Percentiles rank a stretch among this genome's conserved stretches.
phyloP scores from a whole-genome alignment of 2,113 vertebrate genomes.

The Aix galericulata region DNA sequence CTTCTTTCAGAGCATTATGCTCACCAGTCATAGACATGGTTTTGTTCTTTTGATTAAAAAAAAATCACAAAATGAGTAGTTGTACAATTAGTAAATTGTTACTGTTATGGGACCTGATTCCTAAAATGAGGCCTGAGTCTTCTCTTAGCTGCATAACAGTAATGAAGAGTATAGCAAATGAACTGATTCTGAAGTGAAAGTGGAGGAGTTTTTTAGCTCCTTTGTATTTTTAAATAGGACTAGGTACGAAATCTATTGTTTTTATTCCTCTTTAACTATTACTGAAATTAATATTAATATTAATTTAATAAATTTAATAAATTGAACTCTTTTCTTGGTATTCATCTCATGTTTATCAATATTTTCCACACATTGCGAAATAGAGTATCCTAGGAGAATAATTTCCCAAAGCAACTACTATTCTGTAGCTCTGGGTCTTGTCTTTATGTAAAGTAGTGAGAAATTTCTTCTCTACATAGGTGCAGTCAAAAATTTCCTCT shows the following conservation, averaged over 20 bases:
- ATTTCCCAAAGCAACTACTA: neutral
- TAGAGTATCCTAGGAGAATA: neutral
- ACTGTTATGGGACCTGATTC: slow-evolving; percentile 25
- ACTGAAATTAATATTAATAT: neutral
- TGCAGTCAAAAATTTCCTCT: neutral
- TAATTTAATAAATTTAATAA: neutral
- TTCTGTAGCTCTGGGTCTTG: neutral
- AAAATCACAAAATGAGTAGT: neutral
- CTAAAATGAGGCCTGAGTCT: neutral
- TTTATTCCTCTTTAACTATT: neutral
- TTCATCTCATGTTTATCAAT: neutral
- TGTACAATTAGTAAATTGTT: neutral
- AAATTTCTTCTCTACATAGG: neutral
- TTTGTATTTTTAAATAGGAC: neutral
- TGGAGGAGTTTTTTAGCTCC: neutral
- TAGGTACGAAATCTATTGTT: neutral
- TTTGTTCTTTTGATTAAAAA: slow-evolving; percentile 25
- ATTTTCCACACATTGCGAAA: neutral
- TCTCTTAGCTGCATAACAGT: neutral
- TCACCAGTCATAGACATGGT: neutral
- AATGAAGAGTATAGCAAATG: neutral
- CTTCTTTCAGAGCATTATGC: neutral
- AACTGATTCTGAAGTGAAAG: neutral
- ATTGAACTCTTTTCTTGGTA: neutral
- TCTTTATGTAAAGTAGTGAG: neutral